Evolutionary conservation across 2,888 invertebrate species (phyloP), one percentile per base, ranked within the genome.

Genomic region (Dryobota labecula): DNA sequence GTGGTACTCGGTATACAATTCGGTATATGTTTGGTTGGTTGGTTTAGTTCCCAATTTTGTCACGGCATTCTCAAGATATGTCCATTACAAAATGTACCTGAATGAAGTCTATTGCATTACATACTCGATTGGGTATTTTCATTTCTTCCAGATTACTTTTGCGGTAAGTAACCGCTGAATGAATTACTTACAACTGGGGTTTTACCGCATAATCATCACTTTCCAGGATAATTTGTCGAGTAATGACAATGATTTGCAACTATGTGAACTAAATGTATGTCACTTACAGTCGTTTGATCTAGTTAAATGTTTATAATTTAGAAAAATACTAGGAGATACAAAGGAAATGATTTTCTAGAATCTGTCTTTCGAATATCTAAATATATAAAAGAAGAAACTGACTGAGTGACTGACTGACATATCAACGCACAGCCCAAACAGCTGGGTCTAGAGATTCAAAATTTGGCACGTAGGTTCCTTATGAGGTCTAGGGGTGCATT

Each of bases 141-240:
- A 72, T 61, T 67, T 45, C 36, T 64, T 64, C 36, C 41, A 51
- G 51, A 54, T 70, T 51, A 73, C 30, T 38, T 53, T 45, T 82
- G 83, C 54, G 79, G 83, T 82, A 41, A 56, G 41, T 11, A 78
- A 80, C 79, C 73, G 11, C 79, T 73, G 58, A 38, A 78, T 78
- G 65, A 51, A 58, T 78, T 73, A 58, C 49, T 7, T 20, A 49
- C n/a, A 27, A 51, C 30, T 27, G 6, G 69, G 79, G 62, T 73
- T 80, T 82, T 78, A 56, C 79, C 79, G 41, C 62, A 69, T 41
- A 69, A 80, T 73, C 68, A 62, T 69, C 65, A 56, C 54, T 73
- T 80, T 80, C 60, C 79, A 60, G 79, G 74, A 69, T 73, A 79
- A 82, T 65, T 75, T 15, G 47, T 13, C 49, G 30, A 62, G 47